Evolutionary conservation across 2,113 vertebrate genomes (phyloP).

Genomic region (Psephotus haematonotus): DNA sequence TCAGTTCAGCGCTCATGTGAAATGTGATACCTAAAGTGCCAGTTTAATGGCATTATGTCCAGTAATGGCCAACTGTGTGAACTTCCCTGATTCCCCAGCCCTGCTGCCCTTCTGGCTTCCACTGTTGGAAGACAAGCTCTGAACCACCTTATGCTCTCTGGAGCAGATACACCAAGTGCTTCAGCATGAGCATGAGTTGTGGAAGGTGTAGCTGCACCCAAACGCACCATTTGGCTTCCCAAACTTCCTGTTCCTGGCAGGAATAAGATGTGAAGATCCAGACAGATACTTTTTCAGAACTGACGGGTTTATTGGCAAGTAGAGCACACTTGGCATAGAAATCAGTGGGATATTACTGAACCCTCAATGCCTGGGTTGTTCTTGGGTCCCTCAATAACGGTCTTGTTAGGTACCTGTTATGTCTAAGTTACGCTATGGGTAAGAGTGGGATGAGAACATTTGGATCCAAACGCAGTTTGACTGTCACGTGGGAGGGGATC

Average conservation of each 20-base stretch:
- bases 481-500: not conserved
- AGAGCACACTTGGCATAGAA: fast-evolving
- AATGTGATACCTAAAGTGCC: fast-evolving
- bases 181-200: not conserved
- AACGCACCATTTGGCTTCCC: not conserved
- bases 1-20: not conserved
- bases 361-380: not conserved
- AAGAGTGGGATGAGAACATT: not conserved
- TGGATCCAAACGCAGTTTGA: not conserved
- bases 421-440: fast-evolving
- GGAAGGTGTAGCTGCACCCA: not conserved
- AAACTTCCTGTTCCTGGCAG: not conserved
- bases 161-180: not conserved
- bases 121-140: not conserved
- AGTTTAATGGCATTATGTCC: not conserved
- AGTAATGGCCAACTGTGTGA: not conserved
- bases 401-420: not conserved
- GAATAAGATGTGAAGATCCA: fast-evolving
- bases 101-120: not conserved
- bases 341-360: fast-evolving
- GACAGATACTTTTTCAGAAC: not conserved
- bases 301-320: not conserved
- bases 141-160: fast-evolving
- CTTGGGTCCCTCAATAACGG: not conserved
- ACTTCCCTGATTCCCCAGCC: not conserved